Evolutionary conservation across 2,113 vertebrate species (phyloP).

Genomic region (Eretmochelys imbricata): DNA sequence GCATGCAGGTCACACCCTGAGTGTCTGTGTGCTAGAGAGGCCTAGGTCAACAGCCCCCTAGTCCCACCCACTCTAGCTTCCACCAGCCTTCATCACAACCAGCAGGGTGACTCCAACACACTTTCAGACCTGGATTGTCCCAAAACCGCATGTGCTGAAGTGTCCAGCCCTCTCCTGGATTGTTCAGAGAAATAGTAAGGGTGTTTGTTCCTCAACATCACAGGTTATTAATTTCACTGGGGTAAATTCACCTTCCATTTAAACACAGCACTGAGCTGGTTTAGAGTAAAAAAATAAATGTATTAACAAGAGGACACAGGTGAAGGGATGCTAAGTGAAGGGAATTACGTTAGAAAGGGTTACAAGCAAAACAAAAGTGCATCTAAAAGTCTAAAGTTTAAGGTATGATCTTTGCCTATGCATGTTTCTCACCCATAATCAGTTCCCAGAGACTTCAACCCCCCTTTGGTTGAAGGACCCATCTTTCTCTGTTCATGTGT

Average conservation of each 20-base stretch:
- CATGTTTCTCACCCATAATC: not conserved
- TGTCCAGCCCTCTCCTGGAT: not conserved
- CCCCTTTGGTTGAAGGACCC: no score
- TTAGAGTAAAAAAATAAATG: not conserved
- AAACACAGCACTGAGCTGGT: not conserved
- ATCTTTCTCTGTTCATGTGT: not conserved
- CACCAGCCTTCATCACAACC: not conserved
- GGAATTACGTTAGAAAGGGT: not conserved
- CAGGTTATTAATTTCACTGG: not conserved
- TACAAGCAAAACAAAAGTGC: not conserved
- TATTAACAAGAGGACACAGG: not conserved
- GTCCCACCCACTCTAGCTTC: not conserved
- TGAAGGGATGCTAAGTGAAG: not conserved
- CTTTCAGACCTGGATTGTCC: not conserved
- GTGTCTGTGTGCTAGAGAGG: not conserved
- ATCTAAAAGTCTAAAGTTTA: not conserved
- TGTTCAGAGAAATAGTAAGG: not conserved
- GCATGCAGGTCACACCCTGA: not conserved
- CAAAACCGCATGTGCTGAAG: not conserved
- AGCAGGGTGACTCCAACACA: not conserved
- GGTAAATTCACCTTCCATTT: not conserved
- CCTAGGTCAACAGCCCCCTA: no score
- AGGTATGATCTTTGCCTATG: not conserved
- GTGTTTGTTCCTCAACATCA: not conserved
- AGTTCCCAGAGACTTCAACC: not conserved